Conservation (phyloP, 2,797 vertebrate species). For the Mareca penelope region DNA sequence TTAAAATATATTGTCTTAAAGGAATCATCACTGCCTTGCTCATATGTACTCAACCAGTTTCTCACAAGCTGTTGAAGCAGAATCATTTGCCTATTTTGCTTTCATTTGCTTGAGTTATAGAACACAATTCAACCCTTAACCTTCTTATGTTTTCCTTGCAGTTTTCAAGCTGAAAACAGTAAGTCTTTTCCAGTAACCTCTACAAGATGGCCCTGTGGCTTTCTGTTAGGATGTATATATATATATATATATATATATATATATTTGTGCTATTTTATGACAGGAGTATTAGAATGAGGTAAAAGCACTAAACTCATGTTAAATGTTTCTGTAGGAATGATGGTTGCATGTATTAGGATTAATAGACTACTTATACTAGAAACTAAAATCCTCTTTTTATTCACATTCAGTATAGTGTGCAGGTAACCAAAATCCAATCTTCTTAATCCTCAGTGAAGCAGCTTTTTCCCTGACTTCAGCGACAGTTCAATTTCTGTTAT, state of each 20-base stretch:
- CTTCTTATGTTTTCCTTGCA: slow-evolving; percentile 15
- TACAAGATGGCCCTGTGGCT: neutral
- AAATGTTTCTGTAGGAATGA: slow-evolving; percentile 58
- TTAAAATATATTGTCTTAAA: neutral
- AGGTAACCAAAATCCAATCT: slow-evolving; percentile 69
- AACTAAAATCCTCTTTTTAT: slow-evolving; percentile 60
- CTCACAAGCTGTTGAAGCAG: neutral
- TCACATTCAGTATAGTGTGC: slow-evolving; percentile 38
- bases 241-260: neutral
- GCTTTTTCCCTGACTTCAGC: slow-evolving; percentile 70
- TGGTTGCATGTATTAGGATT: slow-evolving; percentile 68
- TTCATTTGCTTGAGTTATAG: neutral
- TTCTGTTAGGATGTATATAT: slow-evolving; percentile 5
- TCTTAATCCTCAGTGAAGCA: slow-evolving; percentile 58
- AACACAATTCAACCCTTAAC: neutral
- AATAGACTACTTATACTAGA: slow-evolving; percentile 55
- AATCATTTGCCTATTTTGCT: neutral
- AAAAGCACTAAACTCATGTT: slow-evolving; percentile 49
- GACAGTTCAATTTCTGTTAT: slow-evolving; percentile 70
- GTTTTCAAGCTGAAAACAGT: neutral
- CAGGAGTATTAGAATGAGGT: slow-evolving; percentile 24
- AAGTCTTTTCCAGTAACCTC: neutral
- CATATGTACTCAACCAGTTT: neutral
- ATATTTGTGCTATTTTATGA: slow-evolving; percentile 48
- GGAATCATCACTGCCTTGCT: neutral